phyloP scores from a whole-genome alignment of 2,113 vertebrate species.

The Callionymus lyra region DNA sequence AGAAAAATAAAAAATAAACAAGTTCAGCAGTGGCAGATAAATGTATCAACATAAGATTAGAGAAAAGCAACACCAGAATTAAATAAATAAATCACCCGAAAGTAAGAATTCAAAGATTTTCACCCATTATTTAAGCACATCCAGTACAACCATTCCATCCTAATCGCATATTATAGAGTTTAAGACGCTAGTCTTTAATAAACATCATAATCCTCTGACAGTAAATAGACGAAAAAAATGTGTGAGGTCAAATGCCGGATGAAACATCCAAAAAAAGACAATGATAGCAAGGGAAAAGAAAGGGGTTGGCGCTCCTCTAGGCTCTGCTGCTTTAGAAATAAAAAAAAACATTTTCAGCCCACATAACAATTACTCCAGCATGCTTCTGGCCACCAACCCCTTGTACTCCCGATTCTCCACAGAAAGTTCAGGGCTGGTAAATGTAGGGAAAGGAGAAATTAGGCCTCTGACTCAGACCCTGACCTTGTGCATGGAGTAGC shows the following conservation, averaged over 20 bases:
- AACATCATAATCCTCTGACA: too few relatives aligned
- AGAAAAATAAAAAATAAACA: too few relatives aligned
- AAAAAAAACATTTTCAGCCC: conserved; percentile 6
- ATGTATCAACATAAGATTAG: too few relatives aligned
- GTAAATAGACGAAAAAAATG: not conserved
- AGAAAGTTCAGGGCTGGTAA: conserved; percentile 55
- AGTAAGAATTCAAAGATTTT: too few relatives aligned
- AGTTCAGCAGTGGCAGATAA: too few relatives aligned
- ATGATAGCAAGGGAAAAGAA: conserved; percentile 13
- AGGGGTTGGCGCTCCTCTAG: conserved; percentile 15
- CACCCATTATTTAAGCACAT: too few relatives aligned
- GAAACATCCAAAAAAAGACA: conserved; percentile 2
- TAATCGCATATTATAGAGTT: too few relatives aligned
- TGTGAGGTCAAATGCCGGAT: conserved; percentile 11
- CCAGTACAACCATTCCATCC: too few relatives aligned
- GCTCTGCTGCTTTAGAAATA: conserved; percentile 16
- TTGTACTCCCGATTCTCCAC: conserved; percentile 48
- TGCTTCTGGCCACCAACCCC: conserved; percentile 40
- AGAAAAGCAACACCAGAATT: too few relatives aligned
- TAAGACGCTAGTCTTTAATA: too few relatives aligned
- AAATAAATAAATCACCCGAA: too few relatives aligned
- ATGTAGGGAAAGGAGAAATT: conserved; percentile 57
- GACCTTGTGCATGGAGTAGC: conserved; percentile 47
- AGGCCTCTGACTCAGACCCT: conserved; percentile 59
- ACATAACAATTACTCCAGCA: conserved; percentile 20